phyloP scores from a whole-genome alignment of 2,113 vertebrate species.

The Anas platyrhynchos region DNA sequence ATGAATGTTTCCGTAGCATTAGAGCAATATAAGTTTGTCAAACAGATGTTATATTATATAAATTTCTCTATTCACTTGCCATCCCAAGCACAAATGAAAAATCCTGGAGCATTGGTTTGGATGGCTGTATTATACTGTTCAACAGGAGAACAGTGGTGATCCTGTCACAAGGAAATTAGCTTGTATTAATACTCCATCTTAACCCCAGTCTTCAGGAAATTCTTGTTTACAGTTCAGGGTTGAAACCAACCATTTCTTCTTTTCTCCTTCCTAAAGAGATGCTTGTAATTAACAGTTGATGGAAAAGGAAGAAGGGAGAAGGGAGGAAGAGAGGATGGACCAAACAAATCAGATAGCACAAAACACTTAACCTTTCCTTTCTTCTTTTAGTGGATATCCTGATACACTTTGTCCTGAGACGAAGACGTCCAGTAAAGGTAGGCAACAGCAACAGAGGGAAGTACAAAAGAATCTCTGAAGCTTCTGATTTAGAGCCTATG shows the following conservation, averaged over 20 bases:
- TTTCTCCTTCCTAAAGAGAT: not conserved
- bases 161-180: not conserved
- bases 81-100: not conserved
- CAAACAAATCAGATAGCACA: not conserved
- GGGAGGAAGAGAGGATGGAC: not conserved
- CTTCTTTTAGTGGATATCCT: not conserved
- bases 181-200: not conserved
- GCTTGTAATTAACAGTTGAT: not conserved
- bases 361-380: not conserved
- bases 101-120: not conserved
- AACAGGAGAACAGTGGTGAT: not conserved
- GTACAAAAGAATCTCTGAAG: not conserved
- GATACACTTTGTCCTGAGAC: not conserved
- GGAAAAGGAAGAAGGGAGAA: not conserved
- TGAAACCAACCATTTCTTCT: not conserved
- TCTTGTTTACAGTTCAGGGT: not conserved
- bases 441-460: fast-evolving
- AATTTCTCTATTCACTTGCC: not conserved
- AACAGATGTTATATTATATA: not conserved
- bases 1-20: not conserved
- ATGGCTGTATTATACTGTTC: not conserved
- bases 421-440: not conserved
- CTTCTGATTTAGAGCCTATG: not conserved
- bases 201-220: not conserved
- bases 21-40: not conserved